These are phyloP conservation scores for Ceuthmochares aereus DNA, from an alignment of 2,113 vertebrate genomes.

Conservation along the genomic window DNA sequence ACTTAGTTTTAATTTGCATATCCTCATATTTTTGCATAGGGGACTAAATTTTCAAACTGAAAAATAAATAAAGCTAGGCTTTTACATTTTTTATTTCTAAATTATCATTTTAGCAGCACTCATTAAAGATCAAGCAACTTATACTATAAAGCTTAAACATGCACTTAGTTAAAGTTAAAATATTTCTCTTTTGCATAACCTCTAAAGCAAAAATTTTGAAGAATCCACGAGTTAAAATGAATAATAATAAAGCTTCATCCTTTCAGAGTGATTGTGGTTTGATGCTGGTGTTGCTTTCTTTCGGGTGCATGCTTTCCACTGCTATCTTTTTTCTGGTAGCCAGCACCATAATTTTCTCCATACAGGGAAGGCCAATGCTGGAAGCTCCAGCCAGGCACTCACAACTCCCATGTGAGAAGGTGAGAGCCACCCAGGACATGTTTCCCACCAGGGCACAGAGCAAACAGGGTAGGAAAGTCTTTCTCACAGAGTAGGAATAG, in stretches of 20 bases:
- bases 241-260: not conserved
- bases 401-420: not conserved
- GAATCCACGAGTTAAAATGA: not conserved
- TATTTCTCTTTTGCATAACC: not conserved
- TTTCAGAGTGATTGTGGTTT: not conserved
- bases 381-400: not conserved
- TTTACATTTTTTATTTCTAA: not conserved
- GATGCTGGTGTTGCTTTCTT: not conserved
- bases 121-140: not conserved
- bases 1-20: not conserved
- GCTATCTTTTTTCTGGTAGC: not conserved
- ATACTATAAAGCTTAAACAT: not conserved
- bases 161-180: not conserved
- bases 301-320: not conserved
- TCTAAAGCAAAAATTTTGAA: not conserved
- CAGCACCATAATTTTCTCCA: not conserved
- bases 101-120: not conserved
- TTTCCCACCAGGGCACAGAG: not conserved
- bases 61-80: not conserved
- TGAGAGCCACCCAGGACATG: not conserved
- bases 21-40: not conserved
- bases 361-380: not conserved
- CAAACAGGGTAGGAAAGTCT: not conserved
- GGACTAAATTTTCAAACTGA: not conserved
- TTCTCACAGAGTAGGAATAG: not conserved